Evolutionary conservation across 2,797 vertebrate genomes (phyloP).

Genomic region (Ispidina lecontei): DNA sequence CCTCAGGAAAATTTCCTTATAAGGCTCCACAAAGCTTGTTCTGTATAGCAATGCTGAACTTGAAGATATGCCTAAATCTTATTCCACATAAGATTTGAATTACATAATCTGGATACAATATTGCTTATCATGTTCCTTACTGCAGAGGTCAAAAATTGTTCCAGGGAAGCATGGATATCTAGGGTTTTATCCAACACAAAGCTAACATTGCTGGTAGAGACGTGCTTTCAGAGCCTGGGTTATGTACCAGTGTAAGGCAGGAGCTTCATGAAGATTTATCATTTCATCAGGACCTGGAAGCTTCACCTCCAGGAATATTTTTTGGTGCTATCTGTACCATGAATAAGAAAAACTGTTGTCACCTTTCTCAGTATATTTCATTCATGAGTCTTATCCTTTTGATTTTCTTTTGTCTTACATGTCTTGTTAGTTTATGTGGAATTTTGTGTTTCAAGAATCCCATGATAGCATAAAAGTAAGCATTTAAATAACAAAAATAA

Average conservation of each 20-base stretch:
- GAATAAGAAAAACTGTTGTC: neutral
- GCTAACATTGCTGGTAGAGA: neutral
- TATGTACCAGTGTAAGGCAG: neutral
- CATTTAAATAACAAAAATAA: neutral
- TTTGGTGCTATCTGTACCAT: neutral
- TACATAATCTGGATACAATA: neutral
- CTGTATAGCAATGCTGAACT: neutral
- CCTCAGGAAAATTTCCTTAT: neutral
- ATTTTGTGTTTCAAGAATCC: neutral
- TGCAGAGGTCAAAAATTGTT: neutral
- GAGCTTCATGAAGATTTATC: neutral
- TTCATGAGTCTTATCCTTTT: neutral
- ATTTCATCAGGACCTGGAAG: neutral
- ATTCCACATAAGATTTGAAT: neutral
- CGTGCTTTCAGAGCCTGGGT: neutral
- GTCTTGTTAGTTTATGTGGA: neutral
- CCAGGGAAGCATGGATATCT: neutral
- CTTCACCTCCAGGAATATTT: neutral
- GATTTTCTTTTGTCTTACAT: neutral
- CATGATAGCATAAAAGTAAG: neutral
- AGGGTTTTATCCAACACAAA: neutral
- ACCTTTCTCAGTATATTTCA: neutral
- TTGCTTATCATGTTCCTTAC: neutral
- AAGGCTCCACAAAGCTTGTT: neutral
- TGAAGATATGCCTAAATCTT: neutral